Percentiles rank a stretch among this genome's conserved stretches.
Evolutionary conservation across 2,113 vertebrate species (phyloP).

Genomic region (Heterotis niloticus): DNA sequence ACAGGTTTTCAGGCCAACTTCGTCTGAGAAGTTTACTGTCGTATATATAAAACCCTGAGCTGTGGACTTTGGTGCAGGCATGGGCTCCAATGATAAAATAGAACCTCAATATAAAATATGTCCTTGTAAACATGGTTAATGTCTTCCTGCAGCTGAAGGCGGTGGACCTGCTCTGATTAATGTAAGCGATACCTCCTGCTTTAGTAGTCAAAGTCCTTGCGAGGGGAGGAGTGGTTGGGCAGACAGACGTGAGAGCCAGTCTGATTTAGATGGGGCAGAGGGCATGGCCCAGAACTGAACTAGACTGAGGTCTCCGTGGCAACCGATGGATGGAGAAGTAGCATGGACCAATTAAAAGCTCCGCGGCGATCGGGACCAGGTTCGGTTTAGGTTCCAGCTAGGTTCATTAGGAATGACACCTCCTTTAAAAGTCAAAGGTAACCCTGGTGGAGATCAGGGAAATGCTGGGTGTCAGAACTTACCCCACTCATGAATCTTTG

Average conservation of each 20-base stretch:
- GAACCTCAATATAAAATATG: conserved; percentile 25
- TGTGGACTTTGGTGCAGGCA: background rate
- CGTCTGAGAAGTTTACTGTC: background rate
- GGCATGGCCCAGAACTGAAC: background rate
- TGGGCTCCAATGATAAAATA: conserved; percentile 32
- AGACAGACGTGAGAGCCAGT: conserved; percentile 10
- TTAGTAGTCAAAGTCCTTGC: conserved; percentile 33
- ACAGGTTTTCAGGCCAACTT: too few relatives aligned
- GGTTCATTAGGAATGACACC: background rate
- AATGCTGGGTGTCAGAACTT: background rate
- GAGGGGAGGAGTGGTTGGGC: conserved; percentile 27
- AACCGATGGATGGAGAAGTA: background rate
- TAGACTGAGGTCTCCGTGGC: background rate
- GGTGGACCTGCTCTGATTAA: conserved; percentile 31
- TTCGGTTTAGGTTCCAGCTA: background rate
- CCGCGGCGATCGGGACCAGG: background rate
- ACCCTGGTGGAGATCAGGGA: background rate
- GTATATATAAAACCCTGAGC: conserved; percentile 22
- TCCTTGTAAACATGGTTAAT: conserved; percentile 29
- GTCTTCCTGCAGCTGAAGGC: conserved; percentile 23
- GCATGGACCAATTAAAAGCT: background rate
- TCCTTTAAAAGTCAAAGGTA: background rate
- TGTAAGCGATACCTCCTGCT: conserved; percentile 16
- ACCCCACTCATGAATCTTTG: background rate
- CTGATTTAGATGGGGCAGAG: conserved; percentile 7